Conservation (phyloP, 2,797 vertebrate genomes). For the Gastrophryne carolinensis region DNA sequence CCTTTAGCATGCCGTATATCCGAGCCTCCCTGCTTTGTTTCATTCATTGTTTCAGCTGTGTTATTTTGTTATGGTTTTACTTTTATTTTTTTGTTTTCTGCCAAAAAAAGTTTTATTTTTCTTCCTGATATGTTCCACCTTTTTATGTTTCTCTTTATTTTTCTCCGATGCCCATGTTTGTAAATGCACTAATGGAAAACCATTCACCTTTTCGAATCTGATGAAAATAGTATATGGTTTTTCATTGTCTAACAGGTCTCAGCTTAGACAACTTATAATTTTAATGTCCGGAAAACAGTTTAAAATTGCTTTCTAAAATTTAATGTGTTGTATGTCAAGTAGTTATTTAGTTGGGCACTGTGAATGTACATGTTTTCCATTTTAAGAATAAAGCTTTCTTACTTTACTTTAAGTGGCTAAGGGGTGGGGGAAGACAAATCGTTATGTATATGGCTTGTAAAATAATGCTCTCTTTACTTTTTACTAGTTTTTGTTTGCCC, state of each 20-base stretch:
- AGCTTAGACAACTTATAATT: conserved; percentile 9
- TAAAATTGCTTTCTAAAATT: neutral
- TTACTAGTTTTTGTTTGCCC: conserved; percentile 99
- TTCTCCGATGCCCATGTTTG: conserved; percentile 52
- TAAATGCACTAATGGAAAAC: conserved; percentile 30
- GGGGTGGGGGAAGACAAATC: neutral
- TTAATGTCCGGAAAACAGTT: neutral
- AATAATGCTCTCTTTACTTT: conserved; percentile 78
- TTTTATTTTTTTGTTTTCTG: conserved; percentile 71
- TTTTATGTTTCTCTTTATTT: conserved; percentile 63
- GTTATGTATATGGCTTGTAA: conserved; percentile 20
- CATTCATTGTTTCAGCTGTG: conserved; percentile 80
- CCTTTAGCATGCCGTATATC: conserved; percentile 96
- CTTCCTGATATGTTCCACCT: conserved; percentile 14
- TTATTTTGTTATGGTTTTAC: conserved; percentile 79
- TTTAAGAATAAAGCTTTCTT: neutral
- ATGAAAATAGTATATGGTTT: conserved; percentile 14
- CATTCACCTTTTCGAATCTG: neutral
- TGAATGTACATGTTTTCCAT: conserved; percentile 11
- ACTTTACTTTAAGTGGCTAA: neutral
- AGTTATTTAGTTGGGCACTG: conserved; percentile 5
- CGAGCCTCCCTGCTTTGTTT: conserved; percentile 83
- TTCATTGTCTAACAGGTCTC: conserved; percentile 26
- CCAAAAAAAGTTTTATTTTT: conserved; percentile 77
- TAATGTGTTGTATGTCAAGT: conserved; percentile 10